These are phyloP conservation scores for Drosophila colorata DNA, from an alignment of 2,888 invertebrate species.

Conservation along the genomic window DNA sequence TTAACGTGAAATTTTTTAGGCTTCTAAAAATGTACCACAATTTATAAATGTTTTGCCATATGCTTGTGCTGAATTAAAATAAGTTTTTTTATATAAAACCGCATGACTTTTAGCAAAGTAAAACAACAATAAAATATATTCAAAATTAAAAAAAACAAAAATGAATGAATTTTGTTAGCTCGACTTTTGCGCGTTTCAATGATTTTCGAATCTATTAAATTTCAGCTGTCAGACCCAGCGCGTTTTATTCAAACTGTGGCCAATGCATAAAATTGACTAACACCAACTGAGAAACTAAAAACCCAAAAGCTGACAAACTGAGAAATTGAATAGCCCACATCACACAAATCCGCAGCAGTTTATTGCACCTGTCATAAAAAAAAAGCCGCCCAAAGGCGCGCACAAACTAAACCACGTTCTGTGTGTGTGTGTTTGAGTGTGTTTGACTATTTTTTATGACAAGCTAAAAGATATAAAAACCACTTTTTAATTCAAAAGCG, in stretches of 20 bases:
- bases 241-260: not conserved
- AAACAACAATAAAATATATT: too few species aligned
- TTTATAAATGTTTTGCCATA: too few species aligned
- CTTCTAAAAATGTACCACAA: too few species aligned
- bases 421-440: constrained; percentile 1
- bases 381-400: constrained; percentile 18
- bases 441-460: constrained; percentile 38
- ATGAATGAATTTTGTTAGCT: not conserved
- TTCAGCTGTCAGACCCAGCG: constrained; percentile 1
- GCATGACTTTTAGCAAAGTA: too few species aligned
- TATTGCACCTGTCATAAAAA: constrained; percentile 44
- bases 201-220: constrained; percentile 11
- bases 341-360: constrained; percentile 45
- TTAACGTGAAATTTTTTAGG: not conserved
- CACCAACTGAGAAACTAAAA: constrained; percentile 21
- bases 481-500: constrained; percentile 53
- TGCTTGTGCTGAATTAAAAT: not conserved
- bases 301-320: constrained; percentile 20
- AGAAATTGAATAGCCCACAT: constrained; percentile 23
- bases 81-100: not conserved
- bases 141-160: too few species aligned
- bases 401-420: constrained; percentile 25
- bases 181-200: constrained; percentile 19
- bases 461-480: constrained; percentile 41
- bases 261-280: constrained; percentile 46